These are phyloP conservation scores for Egretta garzetta DNA, from an alignment of 2,113 vertebrate species.

Conservation along the genomic window DNA sequence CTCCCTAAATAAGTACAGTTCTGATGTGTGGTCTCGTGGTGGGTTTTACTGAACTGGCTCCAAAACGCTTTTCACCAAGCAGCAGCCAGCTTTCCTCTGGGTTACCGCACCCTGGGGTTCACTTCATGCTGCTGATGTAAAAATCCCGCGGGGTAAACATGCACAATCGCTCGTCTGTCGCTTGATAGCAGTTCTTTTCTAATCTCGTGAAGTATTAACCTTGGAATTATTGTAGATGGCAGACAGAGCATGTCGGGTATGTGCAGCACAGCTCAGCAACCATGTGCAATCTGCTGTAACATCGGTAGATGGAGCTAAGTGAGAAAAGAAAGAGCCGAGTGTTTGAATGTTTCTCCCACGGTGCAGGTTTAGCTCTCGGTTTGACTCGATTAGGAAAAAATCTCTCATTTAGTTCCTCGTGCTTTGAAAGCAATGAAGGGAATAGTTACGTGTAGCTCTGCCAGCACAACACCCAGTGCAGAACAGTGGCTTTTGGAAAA, in stretches of 20 bases:
- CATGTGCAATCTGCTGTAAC: neutral
- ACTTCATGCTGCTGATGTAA: conserved; percentile 40
- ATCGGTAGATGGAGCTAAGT: conserved; percentile 60
- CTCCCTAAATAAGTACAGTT: conserved; percentile 36
- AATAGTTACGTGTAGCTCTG: neutral
- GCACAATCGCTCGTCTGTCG: neutral
- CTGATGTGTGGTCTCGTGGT: conserved; percentile 48
- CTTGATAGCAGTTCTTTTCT: neutral
- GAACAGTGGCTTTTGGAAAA: neutral
- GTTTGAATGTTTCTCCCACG: neutral
- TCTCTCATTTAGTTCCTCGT: neutral
- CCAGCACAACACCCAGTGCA: neutral
- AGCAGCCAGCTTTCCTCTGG: conserved; percentile 6
- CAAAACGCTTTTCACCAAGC: conserved; percentile 27
- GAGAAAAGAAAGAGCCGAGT: conserved; percentile 25
- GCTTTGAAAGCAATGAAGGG: neutral
- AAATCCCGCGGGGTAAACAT: neutral
- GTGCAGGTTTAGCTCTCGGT: conserved; percentile 13
- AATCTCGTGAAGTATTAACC: conserved; percentile 3
- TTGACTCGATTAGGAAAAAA: neutral
- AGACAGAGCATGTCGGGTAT: neutral
- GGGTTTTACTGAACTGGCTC: conserved; percentile 23
- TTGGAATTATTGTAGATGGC: neutral
- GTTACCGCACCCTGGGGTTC: conserved; percentile 5
- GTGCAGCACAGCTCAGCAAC: neutral